These are phyloP conservation scores for Palythoa heliodiscus DNA, from an alignment of 92 coral and sea anemone genomes.

Conservation along the genomic window DNA sequence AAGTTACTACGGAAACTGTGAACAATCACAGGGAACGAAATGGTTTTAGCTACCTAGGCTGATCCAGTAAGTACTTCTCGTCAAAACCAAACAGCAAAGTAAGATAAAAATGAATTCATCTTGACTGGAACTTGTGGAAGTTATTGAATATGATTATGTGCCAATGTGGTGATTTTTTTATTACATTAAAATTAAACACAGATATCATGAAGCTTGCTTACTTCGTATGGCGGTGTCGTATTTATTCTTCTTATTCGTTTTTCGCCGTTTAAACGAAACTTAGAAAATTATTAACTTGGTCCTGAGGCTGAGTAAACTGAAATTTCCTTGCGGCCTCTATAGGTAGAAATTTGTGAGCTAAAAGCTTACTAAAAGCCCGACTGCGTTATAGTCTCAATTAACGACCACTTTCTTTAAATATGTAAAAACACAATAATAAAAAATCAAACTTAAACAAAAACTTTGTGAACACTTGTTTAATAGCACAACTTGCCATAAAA, in stretches of 20 bases:
- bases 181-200: background rate
- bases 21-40: background rate
- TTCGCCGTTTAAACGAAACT: background rate
- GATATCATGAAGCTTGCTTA: background rate
- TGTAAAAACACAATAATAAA: background rate
- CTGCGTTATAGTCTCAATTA: background rate
- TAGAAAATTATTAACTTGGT: background rate
- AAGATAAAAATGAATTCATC: background rate
- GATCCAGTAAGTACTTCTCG: background rate
- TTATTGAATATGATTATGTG: background rate
- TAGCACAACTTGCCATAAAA: background rate
- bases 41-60: background rate
- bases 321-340: background rate
- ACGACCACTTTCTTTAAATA: background rate
- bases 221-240: background rate
- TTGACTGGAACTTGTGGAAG: background rate
- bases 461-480: constrained; percentile 1
- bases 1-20: constrained; percentile 8
- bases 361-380: background rate
- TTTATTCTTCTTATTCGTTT: no score
- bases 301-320: background rate
- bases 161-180: no score
- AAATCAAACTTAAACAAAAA: background rate
- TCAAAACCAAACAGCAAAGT: background rate
- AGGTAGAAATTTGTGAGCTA: background rate